Percentiles rank a stretch among this genome's conserved stretches.
These are phyloP conservation scores for Apocrypta bakeri DNA, from an alignment of 1,140 invertebrate genomes.

Conservation along the genomic window DNA sequence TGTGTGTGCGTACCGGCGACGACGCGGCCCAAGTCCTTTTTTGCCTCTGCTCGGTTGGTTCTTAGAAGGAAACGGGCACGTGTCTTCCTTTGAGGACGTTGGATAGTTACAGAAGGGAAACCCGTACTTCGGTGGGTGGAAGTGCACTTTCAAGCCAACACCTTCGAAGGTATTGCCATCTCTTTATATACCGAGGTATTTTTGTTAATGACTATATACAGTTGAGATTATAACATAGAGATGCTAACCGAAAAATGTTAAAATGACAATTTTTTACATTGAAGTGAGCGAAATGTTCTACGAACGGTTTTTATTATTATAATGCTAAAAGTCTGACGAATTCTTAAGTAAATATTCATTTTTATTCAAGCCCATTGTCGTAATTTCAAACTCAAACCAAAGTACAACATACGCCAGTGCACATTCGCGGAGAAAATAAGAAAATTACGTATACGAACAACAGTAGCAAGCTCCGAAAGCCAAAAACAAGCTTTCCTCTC, in stretches of 20 bases:
- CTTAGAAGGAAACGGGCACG: constrained; percentile 14
- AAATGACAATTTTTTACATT: no score
- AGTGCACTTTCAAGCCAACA: no score
- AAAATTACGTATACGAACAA: neutral
- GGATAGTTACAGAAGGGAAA: no score
- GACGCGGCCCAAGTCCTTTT: neutral
- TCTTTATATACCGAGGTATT: no score
- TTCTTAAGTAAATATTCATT: neutral
- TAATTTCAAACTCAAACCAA: neutral
- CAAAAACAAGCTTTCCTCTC: neutral
- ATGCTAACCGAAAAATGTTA: no score
- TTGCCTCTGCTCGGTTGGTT: neutral
- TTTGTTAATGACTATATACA: no score
- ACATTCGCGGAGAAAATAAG: neutral
- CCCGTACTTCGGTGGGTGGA: neutral
- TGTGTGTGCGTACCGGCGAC: neutral
- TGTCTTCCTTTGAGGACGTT: constrained; percentile 18
- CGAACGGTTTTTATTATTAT: no score
- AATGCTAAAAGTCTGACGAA: no score
- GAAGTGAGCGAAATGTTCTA: no score
- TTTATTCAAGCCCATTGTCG: neutral
- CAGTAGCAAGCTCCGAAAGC: neutral
- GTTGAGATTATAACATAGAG: no score
- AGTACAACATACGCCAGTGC: neutral
- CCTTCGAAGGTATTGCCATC: no score